Evolutionary conservation across 2,113 vertebrate genomes (phyloP), one percentile per base, ranked within the genome.

Genomic region (Polypterus senegalus): DNA sequence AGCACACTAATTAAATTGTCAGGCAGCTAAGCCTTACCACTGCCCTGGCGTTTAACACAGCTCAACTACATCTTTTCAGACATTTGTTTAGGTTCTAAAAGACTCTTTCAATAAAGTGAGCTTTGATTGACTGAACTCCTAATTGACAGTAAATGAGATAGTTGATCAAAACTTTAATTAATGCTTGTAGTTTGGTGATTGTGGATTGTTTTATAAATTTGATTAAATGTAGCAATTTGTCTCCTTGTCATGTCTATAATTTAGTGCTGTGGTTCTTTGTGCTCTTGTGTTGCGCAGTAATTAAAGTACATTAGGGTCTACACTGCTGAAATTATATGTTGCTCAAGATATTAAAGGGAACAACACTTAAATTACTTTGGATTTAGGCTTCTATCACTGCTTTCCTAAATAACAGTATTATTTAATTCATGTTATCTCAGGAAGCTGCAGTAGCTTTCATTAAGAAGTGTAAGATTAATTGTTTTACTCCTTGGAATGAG

Each of bases 181-280:
- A 70, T 51, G 45, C 63, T 48, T 11, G 47, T 54, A 60, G 47
- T 48, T 47, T 3, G 7, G 9, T 9, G 54, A 61, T 52, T 5
- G 51, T 58, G 56, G 54, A 69, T 66, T 68, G 56, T 67, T 66
- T 65, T 58, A 59, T 57, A 55, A 27, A 61, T 67, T 70, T 58
- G 48, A 58, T 69, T 65, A 70, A 70, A 6, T 52, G 51, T 69
- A 57, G 8, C 46, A 58, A 6, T 67, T 61, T 69, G 51, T 68
- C 58, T 59, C 49, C 54, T 4, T 49, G 57, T 66, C 58, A 60
- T 48, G 61, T 49, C 11, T 5, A 48, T 55, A 60, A 57, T 66
- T 68, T 66, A 52, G 7, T 52, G 51, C 49, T 9, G 11, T 52
- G 59, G 44, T 51, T 61, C 49, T 61, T 47, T 7, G 67, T 67